Base-by-base conservation (phyloP, 2,888 invertebrate genomes). In the Glyphotaelius pellucidus region DNA sequence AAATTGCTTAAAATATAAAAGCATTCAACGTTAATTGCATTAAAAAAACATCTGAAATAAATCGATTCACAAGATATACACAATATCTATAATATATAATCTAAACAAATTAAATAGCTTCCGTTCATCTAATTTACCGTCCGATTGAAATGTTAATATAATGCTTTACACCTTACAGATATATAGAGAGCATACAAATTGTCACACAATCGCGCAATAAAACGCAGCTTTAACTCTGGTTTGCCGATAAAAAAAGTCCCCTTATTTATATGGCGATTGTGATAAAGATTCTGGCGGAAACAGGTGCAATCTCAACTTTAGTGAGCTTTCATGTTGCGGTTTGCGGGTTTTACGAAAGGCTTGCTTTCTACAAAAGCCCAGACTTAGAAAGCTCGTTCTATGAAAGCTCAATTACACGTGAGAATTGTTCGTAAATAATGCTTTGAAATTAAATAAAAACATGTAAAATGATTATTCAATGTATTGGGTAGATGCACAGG, bases 181-280 rank as follows among this genome's bases (percentile, higher is more conserved):
- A 52, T 31, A 42, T 42, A 42, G 42, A 42, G 42, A 84, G 85
- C 88, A 90, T 80, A 86, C 47, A 85, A 85, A 90, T 91, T 90
- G 85, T 91, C 86, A 42, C 84, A 80, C 67, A 52, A 47, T 90
- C 42, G 91, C 42, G 89, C 47, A 91, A 89, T 80, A 91, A 91
- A 91, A 91, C 38, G 85, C 31, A 47, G 42, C 11, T 86, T 7
- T 47, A 86, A 42, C 35, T 86, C 32, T 31, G 31, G 47, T 67
- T 67, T 81, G 81, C 67, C 90, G 38, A 35, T 47, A 87, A 91
- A 85, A n/a, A 85, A 92, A 83, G 85, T 14, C 47, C 38, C 14
- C 80, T 81, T 92, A 93, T 93, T 93, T 93, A 92, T 93, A 38
- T 91, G 38, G 32, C 90, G 90, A 93, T 93, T 92, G 92, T 92